Conservation (phyloP, 2,113 vertebrate species). For the Thermophis baileyi region DNA sequence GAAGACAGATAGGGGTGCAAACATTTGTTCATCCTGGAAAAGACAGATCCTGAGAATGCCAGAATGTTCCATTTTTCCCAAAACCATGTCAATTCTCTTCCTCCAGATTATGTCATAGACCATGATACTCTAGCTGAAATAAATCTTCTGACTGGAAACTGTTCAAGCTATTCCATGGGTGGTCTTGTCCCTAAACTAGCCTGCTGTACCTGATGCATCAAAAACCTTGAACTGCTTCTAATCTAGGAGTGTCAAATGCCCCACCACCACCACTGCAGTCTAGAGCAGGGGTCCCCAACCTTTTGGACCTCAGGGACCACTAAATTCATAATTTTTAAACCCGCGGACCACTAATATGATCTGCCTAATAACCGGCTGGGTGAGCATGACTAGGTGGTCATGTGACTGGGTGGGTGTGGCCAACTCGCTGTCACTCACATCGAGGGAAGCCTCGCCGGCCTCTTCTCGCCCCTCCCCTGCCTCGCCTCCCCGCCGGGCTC, state of each 20-base stretch:
- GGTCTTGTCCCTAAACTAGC: background rate
- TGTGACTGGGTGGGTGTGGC: too few species aligned
- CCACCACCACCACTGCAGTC: too few species aligned
- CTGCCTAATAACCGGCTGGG: too few species aligned
- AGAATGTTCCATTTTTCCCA: background rate
- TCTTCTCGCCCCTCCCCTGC: too few species aligned
- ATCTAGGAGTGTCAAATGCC: background rate
- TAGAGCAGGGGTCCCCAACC: too few species aligned
- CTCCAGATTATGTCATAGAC: background rate
- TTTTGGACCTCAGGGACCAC: too few species aligned
- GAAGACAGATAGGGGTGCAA: background rate
- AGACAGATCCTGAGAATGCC: background rate
- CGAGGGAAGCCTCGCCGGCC: too few species aligned
- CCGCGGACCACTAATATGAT: too few species aligned
- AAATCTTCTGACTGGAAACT: background rate
- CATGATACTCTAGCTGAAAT: background rate
- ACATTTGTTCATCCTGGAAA: background rate
- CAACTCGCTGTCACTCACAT: too few species aligned
- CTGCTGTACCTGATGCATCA: background rate
- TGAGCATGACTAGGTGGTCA: too few species aligned
- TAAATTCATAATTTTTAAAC: too few species aligned
- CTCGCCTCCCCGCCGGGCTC: too few species aligned
- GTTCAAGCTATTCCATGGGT: background rate
- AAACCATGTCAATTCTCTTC: background rate
- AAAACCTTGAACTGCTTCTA: background rate